Conservation (phyloP, 2,113 vertebrate genomes). For the Holacanthus passer region DNA sequence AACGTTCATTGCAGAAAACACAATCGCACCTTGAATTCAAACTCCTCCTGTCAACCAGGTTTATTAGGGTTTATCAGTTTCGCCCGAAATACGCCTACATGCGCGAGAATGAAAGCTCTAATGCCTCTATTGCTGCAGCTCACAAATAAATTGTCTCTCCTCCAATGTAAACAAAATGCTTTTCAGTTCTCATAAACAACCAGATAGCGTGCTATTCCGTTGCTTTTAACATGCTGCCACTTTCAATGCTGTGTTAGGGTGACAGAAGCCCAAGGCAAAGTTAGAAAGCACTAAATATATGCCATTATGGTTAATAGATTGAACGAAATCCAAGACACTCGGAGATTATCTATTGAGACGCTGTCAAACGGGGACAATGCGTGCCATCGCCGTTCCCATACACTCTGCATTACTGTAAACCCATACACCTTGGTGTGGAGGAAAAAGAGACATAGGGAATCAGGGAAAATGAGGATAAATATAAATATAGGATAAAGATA, state of each 20-base stretch:
- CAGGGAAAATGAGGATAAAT: slow-evolving; percentile 69
- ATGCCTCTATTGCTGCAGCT: slow-evolving; percentile 54
- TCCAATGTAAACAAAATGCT: slow-evolving; percentile 78
- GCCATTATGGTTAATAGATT: slow-evolving; percentile 83
- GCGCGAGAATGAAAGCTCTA: slow-evolving; percentile 33
- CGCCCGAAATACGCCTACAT: slow-evolving; percentile 41
- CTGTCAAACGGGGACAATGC: slow-evolving; percentile 81
- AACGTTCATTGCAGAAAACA: slow-evolving; percentile 3
- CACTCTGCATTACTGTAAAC: slow-evolving; percentile 70
- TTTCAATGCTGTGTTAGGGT: slow-evolving; percentile 72
- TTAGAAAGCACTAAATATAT: slow-evolving; percentile 84
- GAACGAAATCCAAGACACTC: slow-evolving; percentile 81
- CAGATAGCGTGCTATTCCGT: slow-evolving; percentile 57
- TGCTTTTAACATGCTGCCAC: slow-evolving; percentile 77
- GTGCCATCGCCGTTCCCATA: slow-evolving; percentile 65
- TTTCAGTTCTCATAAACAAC: slow-evolving; percentile 74
- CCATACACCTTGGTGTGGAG: slow-evolving; percentile 72
- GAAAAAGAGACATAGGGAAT: slow-evolving; percentile 56
- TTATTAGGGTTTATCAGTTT: slow-evolving; percentile 62
- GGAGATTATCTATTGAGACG: slow-evolving; percentile 81
- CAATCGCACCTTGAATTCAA: slow-evolving; percentile 33
- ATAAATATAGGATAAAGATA: slow-evolving; percentile 77
- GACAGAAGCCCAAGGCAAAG: slow-evolving; percentile 83
- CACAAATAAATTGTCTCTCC: slow-evolving; percentile 71
- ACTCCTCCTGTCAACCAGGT: slow-evolving; percentile 35